Evolutionary conservation across 1,140 invertebrate species (phyloP).

Genomic region (Drosophila lacertosa): DNA sequence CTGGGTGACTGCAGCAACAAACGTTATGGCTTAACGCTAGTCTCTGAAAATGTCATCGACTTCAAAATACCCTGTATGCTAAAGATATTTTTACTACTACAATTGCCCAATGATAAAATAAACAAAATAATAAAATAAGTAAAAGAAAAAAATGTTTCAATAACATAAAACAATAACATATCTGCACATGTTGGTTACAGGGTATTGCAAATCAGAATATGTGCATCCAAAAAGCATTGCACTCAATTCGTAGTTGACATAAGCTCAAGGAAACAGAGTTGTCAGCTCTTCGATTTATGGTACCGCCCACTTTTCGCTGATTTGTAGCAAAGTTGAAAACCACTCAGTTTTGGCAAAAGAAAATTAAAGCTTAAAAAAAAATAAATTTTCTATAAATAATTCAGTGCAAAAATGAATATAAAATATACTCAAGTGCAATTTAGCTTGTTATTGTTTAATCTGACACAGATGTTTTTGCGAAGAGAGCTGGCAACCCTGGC

Average conservation of each 20-base stretch:
- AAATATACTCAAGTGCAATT: too few species aligned
- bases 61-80: conserved; percentile 22
- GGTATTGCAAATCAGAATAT: conserved; percentile 21
- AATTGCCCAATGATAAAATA: too few species aligned
- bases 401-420: too few species aligned
- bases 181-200: not conserved
- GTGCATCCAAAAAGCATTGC: conserved; percentile 29
- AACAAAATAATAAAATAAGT: not conserved
- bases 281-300: not conserved
- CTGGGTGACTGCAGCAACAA: conserved; percentile 47
- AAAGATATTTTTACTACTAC: too few species aligned
- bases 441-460: too few species aligned
- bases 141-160: too few species aligned
- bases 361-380: too few species aligned
- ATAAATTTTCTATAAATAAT: too few species aligned
- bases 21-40: conserved; percentile 35
- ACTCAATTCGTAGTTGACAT: conserved; percentile 37
- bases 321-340: too few species aligned
- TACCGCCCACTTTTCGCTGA: not conserved
- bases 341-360: too few species aligned
- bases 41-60: not conserved
- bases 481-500: conserved; percentile 44
- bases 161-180: too few species aligned
- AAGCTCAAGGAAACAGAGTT: conserved; percentile 20
- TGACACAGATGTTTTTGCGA: too few species aligned